A percentile compares a stretch with the other conserved stretches of the same genome.
Evolutionary conservation across 2,113 vertebrate species (phyloP).

Genomic region (Morone saxatilis): DNA sequence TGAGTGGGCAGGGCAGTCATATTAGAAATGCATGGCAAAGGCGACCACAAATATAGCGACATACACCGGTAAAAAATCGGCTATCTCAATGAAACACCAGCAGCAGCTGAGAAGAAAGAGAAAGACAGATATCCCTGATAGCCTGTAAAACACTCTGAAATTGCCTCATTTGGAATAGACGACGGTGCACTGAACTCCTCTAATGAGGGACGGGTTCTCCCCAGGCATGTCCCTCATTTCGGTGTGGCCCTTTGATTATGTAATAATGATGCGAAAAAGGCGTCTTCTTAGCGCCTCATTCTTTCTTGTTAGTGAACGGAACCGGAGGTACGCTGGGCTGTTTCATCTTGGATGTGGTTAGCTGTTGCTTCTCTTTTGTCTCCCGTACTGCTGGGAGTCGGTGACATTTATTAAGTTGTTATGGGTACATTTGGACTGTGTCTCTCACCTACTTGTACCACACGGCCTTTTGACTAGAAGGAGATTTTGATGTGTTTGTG

Average conservation of each 20-base stretch:
- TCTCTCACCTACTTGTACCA: slow-evolving; percentile 11
- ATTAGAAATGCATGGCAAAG: slow-evolving; percentile 50
- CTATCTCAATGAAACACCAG: slow-evolving; percentile 20
- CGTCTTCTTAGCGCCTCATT: slow-evolving; percentile 38
- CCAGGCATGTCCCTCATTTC: slow-evolving; percentile 56
- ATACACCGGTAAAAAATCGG: background rate
- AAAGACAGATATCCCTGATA: slow-evolving; percentile 27
- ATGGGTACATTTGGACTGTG: slow-evolving; percentile 25
- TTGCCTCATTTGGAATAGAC: slow-evolving; percentile 63
- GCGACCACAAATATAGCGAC: background rate
- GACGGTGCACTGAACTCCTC: slow-evolving; percentile 38
- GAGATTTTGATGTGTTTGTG: slow-evolving; percentile 19
- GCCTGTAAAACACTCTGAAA: slow-evolving; percentile 52
- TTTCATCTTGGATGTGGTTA: slow-evolving; percentile 39
- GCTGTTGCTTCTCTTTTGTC: slow-evolving; percentile 28
- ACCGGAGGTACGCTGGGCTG: slow-evolving; percentile 35
- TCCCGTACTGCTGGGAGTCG: slow-evolving; percentile 20
- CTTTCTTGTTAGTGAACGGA: slow-evolving; percentile 59
- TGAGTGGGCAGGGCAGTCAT: slow-evolving; percentile 39
- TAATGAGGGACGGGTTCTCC: slow-evolving; percentile 63
- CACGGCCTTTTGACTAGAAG: slow-evolving; percentile 2
- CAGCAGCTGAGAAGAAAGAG: slow-evolving; percentile 35
- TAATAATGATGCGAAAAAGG: slow-evolving; percentile 63
- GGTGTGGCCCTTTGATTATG: slow-evolving; percentile 62
- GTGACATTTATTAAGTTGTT: slow-evolving; percentile 43